phyloP scores from a whole-genome alignment of 2,888 invertebrate genomes.

The Lamproptera curius region DNA sequence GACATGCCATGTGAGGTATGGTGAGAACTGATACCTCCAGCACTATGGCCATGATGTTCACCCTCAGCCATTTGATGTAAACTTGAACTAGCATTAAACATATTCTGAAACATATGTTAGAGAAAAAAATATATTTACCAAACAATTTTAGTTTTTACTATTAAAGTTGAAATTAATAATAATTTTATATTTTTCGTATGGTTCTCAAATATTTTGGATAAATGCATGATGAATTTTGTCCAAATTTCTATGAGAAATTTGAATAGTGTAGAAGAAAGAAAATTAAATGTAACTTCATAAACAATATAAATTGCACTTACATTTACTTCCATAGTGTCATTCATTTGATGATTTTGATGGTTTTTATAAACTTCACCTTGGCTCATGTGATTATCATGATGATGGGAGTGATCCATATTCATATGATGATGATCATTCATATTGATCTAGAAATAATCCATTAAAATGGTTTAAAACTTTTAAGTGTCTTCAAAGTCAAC shows the following conservation, averaged over 20 bases:
- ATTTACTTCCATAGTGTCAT: slow-evolving; percentile 31
- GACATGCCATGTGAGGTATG: slow-evolving; percentile 39
- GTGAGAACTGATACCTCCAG: slow-evolving; percentile 17
- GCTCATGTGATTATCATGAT: slow-evolving; percentile 34
- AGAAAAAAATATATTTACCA: too few relatives aligned
- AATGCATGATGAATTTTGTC: too few relatives aligned
- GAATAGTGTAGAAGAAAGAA: neutral
- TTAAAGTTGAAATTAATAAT: too few relatives aligned
- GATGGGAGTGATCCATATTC: slow-evolving; percentile 40
- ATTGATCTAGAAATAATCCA: too few relatives aligned
- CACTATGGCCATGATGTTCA: slow-evolving; percentile 20
- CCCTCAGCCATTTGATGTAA: slow-evolving; percentile 30
- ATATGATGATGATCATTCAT: slow-evolving; percentile 33
- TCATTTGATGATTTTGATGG: slow-evolving; percentile 35
- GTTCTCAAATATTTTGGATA: too few relatives aligned
- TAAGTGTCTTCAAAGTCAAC: too few relatives aligned
- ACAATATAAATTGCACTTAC: slow-evolving; percentile 27
- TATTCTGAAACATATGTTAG: too few relatives aligned
- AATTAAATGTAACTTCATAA: neutral
- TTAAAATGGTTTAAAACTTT: too few relatives aligned
- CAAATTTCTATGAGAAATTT: neutral
- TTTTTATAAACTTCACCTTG: slow-evolving; percentile 34
- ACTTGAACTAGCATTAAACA: slow-evolving; percentile 36
- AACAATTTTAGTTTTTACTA: too few relatives aligned
- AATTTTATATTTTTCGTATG: too few relatives aligned